Evolutionary conservation across 2,113 vertebrate species (phyloP).

Genomic region (Riparia riparia): DNA sequence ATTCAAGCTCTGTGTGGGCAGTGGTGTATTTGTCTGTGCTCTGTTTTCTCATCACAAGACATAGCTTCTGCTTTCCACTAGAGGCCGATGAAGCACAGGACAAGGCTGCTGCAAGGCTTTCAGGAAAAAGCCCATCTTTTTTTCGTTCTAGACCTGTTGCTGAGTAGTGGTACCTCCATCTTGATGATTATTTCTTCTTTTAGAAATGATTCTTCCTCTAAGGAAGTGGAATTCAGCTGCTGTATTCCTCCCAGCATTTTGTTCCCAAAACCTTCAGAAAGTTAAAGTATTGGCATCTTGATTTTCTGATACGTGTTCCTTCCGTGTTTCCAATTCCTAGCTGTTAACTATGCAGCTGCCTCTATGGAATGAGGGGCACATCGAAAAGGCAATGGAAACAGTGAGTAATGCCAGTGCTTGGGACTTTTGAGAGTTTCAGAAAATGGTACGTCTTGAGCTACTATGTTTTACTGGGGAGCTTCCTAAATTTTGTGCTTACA

Average conservation of each 20-base stretch:
- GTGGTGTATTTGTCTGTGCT: background rate
- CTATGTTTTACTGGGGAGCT: background rate
- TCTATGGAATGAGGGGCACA: background rate
- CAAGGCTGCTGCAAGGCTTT: background rate
- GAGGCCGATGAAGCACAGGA: conserved; percentile 68
- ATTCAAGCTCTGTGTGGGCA: background rate
- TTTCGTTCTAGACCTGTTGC: background rate
- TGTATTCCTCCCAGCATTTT: background rate
- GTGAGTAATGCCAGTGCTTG: background rate
- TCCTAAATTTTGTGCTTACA: background rate
- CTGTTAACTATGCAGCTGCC: background rate
- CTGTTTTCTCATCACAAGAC: background rate
- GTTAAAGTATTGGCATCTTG: background rate
- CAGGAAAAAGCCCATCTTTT: background rate
- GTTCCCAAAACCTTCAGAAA: background rate
- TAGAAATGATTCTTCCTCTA: background rate
- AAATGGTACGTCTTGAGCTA: background rate
- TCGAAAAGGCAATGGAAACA: background rate
- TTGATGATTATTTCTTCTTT: background rate
- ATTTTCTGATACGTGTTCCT: background rate
- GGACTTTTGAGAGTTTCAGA: background rate
- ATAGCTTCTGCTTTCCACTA: conserved; percentile 46
- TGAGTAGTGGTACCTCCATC: background rate
- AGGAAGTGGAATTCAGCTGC: background rate
- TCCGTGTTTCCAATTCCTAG: background rate